Evolutionary conservation across 2,888 invertebrate species (phyloP), one percentile per base, ranked within the genome.

Genomic region (Latrodectus elegans): DNA sequence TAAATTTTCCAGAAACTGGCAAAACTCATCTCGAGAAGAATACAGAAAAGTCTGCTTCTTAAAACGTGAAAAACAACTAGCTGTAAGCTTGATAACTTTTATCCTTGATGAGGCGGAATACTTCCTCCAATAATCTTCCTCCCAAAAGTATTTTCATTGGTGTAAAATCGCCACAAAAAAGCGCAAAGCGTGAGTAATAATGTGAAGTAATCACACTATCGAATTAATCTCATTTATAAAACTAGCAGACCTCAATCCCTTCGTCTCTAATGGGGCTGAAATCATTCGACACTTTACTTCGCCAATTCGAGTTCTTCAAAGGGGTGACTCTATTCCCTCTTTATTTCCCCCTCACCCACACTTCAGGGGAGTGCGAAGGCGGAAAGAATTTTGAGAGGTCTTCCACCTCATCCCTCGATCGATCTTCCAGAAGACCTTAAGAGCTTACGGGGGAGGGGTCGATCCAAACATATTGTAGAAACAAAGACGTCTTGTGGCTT

Each of bases 351-450:
- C 38, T 38, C 38, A 38, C 60, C 60, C 60, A 60, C 60, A 51
- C 53, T 73, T n/a, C 55, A 26, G 14, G 53, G 49, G 75, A 73
- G 82, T 82, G 82, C 55, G 65, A 80, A 80, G 81, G 73, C 73
- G 76, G 64, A 77, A 83, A 76, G 76, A 83, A 76, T 76, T 76
- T 83, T 83, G 76, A 83, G 76, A 71, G 64, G 38, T 49, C 38
- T 72, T 73, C 53, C 65, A 22, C 22, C 38, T 64, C 72, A 60
- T 4, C n/a, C 64, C 49, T 38, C 64, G 22, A 83, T 83, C 83
- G 83, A 83, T 83, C 64, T 60, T 26, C 15, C 11, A 9, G 70
- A 72, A 22, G 73, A 70, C n/a, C 26, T 55, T 78, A 78, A 78
- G 70, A 65, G 72, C 67, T 12, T 52, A 14, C 72, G 10, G 10